These are phyloP conservation scores for Lucilia cuprina DNA, from an alignment of 1,140 invertebrate species.

Conservation along the genomic window DNA sequence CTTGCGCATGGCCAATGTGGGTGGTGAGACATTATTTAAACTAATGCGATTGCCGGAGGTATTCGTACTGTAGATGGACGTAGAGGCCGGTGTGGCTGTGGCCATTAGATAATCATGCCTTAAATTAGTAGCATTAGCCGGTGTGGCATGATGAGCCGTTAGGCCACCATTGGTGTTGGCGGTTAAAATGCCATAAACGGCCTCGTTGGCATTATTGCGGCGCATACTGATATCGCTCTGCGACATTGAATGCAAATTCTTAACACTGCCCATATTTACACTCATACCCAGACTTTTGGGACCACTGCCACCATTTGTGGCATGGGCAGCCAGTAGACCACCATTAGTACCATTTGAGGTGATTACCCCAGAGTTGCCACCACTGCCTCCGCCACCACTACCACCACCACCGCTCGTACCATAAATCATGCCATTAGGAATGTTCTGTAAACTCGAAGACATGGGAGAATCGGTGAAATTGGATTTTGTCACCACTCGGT, in stretches of 20 bases:
- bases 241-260: constrained; percentile 55
- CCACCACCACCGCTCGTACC: constrained; percentile 44
- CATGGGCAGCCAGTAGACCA: constrained; percentile 26
- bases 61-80: constrained; percentile 49
- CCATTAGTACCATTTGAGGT: constrained; percentile 38
- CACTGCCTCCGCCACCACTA: constrained; percentile 41
- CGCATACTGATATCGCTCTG: constrained; percentile 50
- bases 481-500: constrained; percentile 54
- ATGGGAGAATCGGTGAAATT: constrained; percentile 57
- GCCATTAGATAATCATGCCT: constrained; percentile 56
- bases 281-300: constrained; percentile 36
- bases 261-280: constrained; percentile 53
- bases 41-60: constrained; percentile 41
- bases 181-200: constrained; percentile 45
- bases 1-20: constrained; percentile 50
- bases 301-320: constrained; percentile 42
- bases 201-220: constrained; percentile 43
- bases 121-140: constrained; percentile 50
- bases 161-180: constrained; percentile 44
- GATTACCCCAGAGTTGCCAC: constrained; percentile 27
- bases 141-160: constrained; percentile 53
- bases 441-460: constrained; percentile 61
- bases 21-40: constrained; percentile 55
- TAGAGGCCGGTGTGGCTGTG: constrained; percentile 53
- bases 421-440: constrained; percentile 60